phyloP scores from a whole-genome alignment of 2,113 vertebrate genomes.

The Hippocampus abdominalis region DNA sequence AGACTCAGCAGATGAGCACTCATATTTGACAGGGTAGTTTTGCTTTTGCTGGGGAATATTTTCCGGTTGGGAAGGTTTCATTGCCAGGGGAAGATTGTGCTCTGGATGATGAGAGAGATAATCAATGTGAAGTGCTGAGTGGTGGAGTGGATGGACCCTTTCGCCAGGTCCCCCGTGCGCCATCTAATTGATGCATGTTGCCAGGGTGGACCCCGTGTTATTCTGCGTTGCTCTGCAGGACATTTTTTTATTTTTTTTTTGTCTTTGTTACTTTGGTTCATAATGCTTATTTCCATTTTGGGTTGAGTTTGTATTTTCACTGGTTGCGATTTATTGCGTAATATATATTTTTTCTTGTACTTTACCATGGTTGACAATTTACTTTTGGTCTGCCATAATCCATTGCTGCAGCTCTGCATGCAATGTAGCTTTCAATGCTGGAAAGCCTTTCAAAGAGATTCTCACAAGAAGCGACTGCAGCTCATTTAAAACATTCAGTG shows the following conservation, averaged over 20 bases:
- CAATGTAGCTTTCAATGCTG: neutral
- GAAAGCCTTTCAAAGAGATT: neutral
- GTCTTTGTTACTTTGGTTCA: neutral
- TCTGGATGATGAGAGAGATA: constrained; percentile 51
- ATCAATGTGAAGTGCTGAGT: constrained; percentile 66
- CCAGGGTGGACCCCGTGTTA: constrained; percentile 40
- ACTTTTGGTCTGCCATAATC: neutral
- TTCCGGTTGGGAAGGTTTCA: constrained; percentile 59
- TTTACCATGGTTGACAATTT: neutral
- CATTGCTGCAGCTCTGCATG: neutral
- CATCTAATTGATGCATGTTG: constrained; percentile 57
- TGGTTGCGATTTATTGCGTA: neutral
- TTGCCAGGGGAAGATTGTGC: constrained; percentile 38
- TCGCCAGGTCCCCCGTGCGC: constrained; percentile 44
- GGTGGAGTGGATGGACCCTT: constrained; percentile 49
- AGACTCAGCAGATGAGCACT: constrained; percentile 53
- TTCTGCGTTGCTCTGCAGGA: constrained; percentile 58
- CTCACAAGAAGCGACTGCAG: neutral
- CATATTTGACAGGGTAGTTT: constrained; percentile 44
- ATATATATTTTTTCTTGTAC: neutral
- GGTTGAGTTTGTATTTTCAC: constrained; percentile 1
- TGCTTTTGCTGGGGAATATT: constrained; percentile 48
- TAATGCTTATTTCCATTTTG: constrained; percentile 14
- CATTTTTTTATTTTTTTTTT: neutral
- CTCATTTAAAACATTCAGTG: neutral